These are phyloP conservation scores for Steatornis caripensis DNA, from an alignment of 2,113 vertebrate species.

Conservation along the genomic window DNA sequence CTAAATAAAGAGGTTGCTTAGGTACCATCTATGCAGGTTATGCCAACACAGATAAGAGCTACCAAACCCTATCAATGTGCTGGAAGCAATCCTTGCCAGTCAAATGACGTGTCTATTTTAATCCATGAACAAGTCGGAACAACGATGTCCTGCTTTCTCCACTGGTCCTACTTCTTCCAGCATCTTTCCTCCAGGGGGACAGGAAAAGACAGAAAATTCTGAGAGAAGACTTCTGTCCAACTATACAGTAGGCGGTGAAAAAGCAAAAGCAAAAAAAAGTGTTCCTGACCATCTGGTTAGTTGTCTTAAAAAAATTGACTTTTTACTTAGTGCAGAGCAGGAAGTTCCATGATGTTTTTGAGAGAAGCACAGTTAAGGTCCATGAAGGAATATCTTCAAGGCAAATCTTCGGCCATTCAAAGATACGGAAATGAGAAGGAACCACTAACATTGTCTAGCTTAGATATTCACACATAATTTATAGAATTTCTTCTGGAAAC, in stretches of 20 bases:
- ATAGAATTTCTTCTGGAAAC: neutral
- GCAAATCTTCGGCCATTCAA: neutral
- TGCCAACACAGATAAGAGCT: neutral
- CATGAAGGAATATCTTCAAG: neutral
- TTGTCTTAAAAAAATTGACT: neutral
- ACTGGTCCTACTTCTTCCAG: neutral
- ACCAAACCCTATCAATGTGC: neutral
- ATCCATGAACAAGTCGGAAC: neutral
- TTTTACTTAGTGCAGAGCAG: neutral
- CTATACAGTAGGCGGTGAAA: accelerated
- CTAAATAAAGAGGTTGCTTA: neutral
- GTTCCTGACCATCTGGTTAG: neutral
- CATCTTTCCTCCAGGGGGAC: neutral
- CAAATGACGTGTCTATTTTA: too few relatives aligned
- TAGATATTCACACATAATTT: neutral
- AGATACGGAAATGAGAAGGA: neutral
- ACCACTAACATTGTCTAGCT: accelerated
- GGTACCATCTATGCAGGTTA: neutral
- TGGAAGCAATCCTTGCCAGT: neutral
- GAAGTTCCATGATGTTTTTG: neutral
- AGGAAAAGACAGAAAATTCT: neutral
- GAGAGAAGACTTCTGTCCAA: neutral
- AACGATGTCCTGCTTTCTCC: neutral
- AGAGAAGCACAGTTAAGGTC: neutral
- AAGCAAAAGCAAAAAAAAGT: neutral